Evolutionary conservation across 2,888 invertebrate genomes (phyloP).

Genomic region (Polia nebulosa): DNA sequence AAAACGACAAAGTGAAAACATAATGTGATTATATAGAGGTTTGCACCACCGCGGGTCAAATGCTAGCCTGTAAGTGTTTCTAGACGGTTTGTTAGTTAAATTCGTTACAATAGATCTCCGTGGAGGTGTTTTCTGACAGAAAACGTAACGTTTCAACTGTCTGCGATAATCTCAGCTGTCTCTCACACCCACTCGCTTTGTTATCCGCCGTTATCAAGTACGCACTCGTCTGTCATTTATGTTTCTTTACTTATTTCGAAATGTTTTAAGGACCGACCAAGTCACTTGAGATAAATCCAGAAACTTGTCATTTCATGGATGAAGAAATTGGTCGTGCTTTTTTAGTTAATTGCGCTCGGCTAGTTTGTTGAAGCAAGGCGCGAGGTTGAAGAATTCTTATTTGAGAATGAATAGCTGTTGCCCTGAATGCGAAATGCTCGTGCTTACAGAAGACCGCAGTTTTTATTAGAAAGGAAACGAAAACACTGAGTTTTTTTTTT

Average conservation of each 20-base stretch:
- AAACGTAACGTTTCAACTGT: constrained; percentile 51
- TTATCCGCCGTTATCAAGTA: constrained; percentile 37
- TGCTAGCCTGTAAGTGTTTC: constrained; percentile 18
- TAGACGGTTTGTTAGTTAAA: constrained; percentile 45
- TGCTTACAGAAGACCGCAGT: constrained; percentile 21
- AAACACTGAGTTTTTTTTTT: constrained; percentile 12
- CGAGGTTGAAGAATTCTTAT: constrained; percentile 30
- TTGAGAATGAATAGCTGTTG: constrained; percentile 49
- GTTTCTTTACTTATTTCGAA: constrained; percentile 44
- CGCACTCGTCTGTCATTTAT: constrained; percentile 42
- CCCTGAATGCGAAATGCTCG: constrained; percentile 39
- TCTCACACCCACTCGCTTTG: constrained; percentile 52
- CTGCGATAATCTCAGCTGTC: constrained; percentile 47
- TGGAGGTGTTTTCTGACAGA: constrained; percentile 33
- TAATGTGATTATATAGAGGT: constrained; percentile 69
- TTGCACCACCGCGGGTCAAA: constrained; percentile 34
- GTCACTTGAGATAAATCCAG: constrained; percentile 41
- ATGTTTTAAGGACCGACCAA: constrained; percentile 28
- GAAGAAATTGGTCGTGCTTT: constrained; percentile 35
- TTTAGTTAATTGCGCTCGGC: constrained; percentile 36
- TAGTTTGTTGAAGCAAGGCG: constrained; percentile 37
- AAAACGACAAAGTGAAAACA: constrained; percentile 69
- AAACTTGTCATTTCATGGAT: constrained; percentile 33
- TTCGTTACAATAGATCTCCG: constrained; percentile 16
- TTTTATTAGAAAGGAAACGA: constrained; percentile 3